These are phyloP conservation scores for Platyscapa corneri DNA, from an alignment of 1,140 invertebrate genomes.

Conservation along the genomic window DNA sequence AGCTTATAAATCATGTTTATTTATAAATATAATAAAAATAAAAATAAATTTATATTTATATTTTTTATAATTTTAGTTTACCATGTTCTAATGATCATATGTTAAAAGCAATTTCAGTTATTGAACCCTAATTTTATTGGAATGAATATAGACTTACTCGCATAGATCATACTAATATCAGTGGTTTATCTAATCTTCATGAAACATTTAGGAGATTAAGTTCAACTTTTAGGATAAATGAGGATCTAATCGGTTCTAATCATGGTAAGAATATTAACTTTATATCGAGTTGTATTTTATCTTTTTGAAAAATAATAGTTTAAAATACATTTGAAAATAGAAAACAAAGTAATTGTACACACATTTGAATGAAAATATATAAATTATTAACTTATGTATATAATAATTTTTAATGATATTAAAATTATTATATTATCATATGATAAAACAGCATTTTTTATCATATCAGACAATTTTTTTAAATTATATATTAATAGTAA, in stretches of 20 bases:
- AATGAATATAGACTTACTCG: slow-evolving; percentile 60
- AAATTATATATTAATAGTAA: too few species aligned
- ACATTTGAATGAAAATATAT: too few species aligned
- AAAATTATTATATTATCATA: too few species aligned
- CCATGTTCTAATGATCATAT: slow-evolving; percentile 35
- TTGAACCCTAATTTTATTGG: slow-evolving; percentile 54
- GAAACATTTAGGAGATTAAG: slow-evolving; percentile 64
- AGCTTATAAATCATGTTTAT: too few species aligned
- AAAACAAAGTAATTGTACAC: too few species aligned
- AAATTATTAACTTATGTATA: too few species aligned
- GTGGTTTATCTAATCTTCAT: slow-evolving; percentile 59
- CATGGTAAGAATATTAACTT: slow-evolving; percentile 56
- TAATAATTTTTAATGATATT: too few species aligned
- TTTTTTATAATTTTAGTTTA: slow-evolving; percentile 31
- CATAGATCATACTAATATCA: slow-evolving; percentile 57
- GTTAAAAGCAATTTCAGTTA: slow-evolving; percentile 61
- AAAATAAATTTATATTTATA: neutral
- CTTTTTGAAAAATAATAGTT: neutral
- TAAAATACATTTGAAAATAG: too few species aligned
- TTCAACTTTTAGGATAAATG: slow-evolving; percentile 60
- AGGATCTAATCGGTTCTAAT: slow-evolving; percentile 53
- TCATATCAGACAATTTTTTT: too few species aligned
- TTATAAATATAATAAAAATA: neutral
- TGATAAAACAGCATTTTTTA: too few species aligned
- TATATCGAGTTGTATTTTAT: neutral